phyloP scores from a whole-genome alignment of 2,797 vertebrate genomes.

The Arremon brunneinucha region DNA sequence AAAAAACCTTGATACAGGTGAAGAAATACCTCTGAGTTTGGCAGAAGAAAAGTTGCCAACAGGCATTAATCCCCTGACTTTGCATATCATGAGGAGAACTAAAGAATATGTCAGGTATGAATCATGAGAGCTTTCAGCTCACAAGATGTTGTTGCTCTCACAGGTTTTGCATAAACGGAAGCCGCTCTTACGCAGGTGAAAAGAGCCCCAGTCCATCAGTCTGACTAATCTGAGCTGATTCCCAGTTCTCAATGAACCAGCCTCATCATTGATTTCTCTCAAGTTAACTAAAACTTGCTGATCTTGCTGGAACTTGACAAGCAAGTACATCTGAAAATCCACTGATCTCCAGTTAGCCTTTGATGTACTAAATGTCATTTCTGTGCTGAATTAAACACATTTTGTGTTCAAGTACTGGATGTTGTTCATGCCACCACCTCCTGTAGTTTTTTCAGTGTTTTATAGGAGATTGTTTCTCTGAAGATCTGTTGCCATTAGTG shows the following conservation, averaged over 20 bases:
- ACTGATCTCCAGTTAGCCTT: neutral
- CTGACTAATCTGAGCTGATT: neutral
- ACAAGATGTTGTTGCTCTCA: neutral
- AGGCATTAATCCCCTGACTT: slow-evolving; percentile 95
- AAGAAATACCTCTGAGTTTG: slow-evolving; percentile 97
- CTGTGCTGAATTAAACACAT: neutral
- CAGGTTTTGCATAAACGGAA: neutral
- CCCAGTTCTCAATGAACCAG: neutral
- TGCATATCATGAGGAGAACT: slow-evolving; percentile 99
- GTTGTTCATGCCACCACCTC: neutral
- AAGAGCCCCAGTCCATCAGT: neutral
- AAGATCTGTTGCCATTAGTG: neutral
- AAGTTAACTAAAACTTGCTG: neutral
- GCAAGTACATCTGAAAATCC: neutral
- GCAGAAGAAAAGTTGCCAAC: slow-evolving; percentile 97
- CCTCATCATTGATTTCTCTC: neutral
- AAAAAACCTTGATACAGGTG: slow-evolving; percentile 98
- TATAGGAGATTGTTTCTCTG: neutral
- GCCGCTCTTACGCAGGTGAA: neutral
- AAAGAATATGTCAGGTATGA: slow-evolving; percentile 97
- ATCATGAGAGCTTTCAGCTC: neutral
- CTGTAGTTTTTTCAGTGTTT: neutral
- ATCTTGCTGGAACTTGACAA: neutral
- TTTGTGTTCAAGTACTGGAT: neutral
- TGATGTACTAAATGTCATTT: neutral